Percentiles rank a stretch among this genome's conserved stretches.
Conservation (phyloP, 2,797 vertebrate species). For the Synanceia verrucosa region DNA sequence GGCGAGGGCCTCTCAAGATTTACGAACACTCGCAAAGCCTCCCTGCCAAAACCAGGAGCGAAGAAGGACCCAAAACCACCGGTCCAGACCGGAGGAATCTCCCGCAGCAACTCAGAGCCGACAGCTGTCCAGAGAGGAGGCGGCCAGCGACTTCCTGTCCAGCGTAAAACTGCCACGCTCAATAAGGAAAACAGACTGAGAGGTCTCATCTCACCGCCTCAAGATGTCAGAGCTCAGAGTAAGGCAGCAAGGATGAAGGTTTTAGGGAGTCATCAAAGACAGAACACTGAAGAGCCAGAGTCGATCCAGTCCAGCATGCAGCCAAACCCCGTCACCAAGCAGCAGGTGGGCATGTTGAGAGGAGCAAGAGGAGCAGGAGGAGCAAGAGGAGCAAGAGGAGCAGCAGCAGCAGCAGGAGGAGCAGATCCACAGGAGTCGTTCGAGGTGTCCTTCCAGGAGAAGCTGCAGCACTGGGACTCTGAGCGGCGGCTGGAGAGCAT, state of each 20-base stretch:
- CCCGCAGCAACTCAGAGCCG: slow-evolving; percentile 72
- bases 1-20: slow-evolving; percentile 92
- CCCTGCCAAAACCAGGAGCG: slow-evolving; percentile 55
- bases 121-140: slow-evolving; percentile 63
- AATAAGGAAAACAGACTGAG: slow-evolving; percentile 80
- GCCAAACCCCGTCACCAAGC: slow-evolving; percentile 69
- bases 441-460: slow-evolving; percentile 89
- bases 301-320: slow-evolving; percentile 37
- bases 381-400: not conserved
- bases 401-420: not conserved
- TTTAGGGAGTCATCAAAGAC: slow-evolving; percentile 75
- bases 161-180: slow-evolving; percentile 84
- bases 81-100: slow-evolving; percentile 24
- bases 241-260: slow-evolving; percentile 69
- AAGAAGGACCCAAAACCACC: slow-evolving; percentile 37
- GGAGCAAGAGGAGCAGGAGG: not conserved
- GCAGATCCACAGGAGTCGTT: slow-evolving; percentile 78
- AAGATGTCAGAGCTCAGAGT: slow-evolving; percentile 56
- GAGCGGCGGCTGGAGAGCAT: slow-evolving; percentile 86
- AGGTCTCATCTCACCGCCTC: slow-evolving; percentile 27
- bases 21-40: slow-evolving; percentile 75
- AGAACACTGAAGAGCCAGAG: slow-evolving; percentile 57
- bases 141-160: slow-evolving; percentile 68
- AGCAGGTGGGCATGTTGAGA: slow-evolving; percentile 14
- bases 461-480: slow-evolving; percentile 85